phyloP scores from a whole-genome alignment of 2,888 invertebrate genomes.

The Conchocele bisecta region DNA sequence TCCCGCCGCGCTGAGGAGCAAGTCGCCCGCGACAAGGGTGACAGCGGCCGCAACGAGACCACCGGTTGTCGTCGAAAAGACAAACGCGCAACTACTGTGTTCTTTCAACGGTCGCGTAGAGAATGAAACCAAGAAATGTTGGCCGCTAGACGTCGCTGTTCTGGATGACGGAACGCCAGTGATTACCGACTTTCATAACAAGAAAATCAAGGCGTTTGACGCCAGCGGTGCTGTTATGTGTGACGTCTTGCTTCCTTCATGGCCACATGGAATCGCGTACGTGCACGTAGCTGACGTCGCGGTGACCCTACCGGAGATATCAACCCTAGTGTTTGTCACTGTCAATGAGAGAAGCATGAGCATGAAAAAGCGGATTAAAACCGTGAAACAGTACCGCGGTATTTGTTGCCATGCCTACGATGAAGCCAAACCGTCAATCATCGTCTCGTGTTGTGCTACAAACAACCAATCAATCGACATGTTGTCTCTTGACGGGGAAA shows the following conservation, averaged over 20 bases:
- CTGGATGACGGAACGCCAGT: conserved; percentile 67
- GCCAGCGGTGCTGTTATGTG: conserved; percentile 63
- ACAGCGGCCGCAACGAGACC: conserved; percentile 15
- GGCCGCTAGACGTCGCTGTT: conserved; percentile 67
- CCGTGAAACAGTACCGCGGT: conserved; percentile 67
- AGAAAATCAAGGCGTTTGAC: conserved; percentile 68
- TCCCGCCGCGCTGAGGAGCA: conserved; percentile 40
- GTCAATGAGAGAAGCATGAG: conserved; percentile 62
- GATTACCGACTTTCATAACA: conserved; percentile 68
- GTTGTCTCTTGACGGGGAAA: conserved; percentile 61
- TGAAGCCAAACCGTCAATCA: conserved; percentile 54
- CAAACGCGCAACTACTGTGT: conserved; percentile 57
- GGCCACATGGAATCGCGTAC: conserved; percentile 67
- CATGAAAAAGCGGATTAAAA: conserved; percentile 62
- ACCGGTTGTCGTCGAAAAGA: conserved; percentile 50
- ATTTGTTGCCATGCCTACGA: conserved; percentile 51
- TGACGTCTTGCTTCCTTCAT: conserved; percentile 62
- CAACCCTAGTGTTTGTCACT: conserved; percentile 62
- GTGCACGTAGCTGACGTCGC: conserved; percentile 60
- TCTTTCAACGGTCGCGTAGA: conserved; percentile 68
- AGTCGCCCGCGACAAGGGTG: conserved; percentile 11
- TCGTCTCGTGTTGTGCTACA: conserved; percentile 67
- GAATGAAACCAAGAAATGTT: conserved; percentile 65
- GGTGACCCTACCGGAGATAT: conserved; percentile 66
- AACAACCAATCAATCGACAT: conserved; percentile 66